Base-by-base conservation (phyloP, 2,113 vertebrate genomes). In the Hippocampus abdominalis region DNA sequence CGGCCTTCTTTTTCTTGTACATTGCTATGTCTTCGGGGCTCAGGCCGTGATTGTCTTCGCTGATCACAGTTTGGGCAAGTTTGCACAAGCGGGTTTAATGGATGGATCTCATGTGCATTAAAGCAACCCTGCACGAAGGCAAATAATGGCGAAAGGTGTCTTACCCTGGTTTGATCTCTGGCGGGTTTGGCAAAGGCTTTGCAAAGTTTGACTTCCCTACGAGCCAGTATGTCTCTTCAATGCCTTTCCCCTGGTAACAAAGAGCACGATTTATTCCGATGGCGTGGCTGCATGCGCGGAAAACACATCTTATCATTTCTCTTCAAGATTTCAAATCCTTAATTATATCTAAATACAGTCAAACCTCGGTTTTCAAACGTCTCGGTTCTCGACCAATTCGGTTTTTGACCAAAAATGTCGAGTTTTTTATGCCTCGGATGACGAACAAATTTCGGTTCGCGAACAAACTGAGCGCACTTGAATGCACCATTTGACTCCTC, bases 211-310 rank as follows among this genome's bases (percentile, higher is more conserved):
- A 84, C 88, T 95, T 96, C 27, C 95, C 95, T 40, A 92, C 90
- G 56, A 98, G 91, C 95, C 96, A 97, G 73, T 93, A 97, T 0
- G 96, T 98, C 79, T 98, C 94, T 88, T 98, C 93, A 57, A 95
- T 66, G 57, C 95, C 96, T 93, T 95, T 96, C 51, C 95, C 97
- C 96, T 98, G 78, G 70, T 62, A 72, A 66, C 16, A 60, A 32
- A 60, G 54, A 27, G 23, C 23, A 57, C 11, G 0, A 10, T 57
- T 25, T 57, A 12, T 54, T 11, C 51, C n/a, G 8, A n/a, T 54
- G 1, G 6, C 3, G 49, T 21, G 49, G 48, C 48, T 20, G 15
- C 13, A 46, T 46, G 10, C 18, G 48, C 18, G 16, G 48, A 2
- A 20, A 51, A 51, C 48, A 51, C 46, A 48, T 18, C 48, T 49